These are phyloP conservation scores for Grus americana DNA, from an alignment of 2,113 vertebrate genomes.

Conservation along the genomic window DNA sequence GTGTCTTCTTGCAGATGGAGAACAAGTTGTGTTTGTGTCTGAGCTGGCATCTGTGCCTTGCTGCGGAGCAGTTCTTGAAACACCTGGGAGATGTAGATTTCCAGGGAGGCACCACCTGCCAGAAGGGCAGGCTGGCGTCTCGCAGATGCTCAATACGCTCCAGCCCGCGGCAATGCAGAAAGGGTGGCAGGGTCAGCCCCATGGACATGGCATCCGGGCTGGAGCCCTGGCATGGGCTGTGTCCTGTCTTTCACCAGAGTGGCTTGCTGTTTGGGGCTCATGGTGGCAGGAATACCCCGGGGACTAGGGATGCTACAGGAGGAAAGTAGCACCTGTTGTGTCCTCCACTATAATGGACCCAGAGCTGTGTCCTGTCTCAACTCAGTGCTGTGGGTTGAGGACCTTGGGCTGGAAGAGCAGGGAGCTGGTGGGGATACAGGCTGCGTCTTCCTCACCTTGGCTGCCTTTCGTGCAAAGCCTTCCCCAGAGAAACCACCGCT, in stretches of 20 bases:
- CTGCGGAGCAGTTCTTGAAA: background rate
- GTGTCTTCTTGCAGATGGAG: background rate
- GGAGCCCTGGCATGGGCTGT: background rate
- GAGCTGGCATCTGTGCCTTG: background rate
- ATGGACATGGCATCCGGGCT: background rate
- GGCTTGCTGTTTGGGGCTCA: background rate
- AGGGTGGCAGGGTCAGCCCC: background rate
- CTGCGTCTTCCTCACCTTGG: background rate
- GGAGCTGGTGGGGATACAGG: background rate
- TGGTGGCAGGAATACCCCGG: rapidly evolving
- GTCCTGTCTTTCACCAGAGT: background rate
- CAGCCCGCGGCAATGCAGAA: background rate
- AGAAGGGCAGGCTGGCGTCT: background rate
- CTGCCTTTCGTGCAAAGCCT: background rate
- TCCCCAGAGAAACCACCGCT: background rate
- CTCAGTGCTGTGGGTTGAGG: background rate
- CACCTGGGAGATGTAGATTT: background rate
- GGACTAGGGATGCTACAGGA: rapidly evolving
- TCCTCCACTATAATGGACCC: background rate
- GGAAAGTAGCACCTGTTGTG: background rate
- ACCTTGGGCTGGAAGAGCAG: background rate
- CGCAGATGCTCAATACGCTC: background rate
- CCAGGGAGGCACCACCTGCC: background rate
- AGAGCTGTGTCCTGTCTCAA: background rate
- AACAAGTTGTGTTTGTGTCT: background rate